phyloP scores from a whole-genome alignment of 2,888 invertebrate species.

The Athetis lepigone region DNA sequence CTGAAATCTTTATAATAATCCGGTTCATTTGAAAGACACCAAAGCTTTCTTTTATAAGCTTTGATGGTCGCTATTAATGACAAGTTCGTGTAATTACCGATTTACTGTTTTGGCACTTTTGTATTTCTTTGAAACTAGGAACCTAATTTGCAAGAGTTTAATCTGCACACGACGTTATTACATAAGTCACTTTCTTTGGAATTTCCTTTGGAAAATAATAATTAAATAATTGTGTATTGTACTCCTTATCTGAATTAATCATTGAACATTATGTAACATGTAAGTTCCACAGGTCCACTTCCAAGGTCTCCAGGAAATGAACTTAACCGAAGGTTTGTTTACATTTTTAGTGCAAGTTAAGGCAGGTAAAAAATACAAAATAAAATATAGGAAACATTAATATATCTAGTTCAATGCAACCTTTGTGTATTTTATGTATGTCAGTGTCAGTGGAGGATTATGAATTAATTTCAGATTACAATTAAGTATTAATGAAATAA shows the following conservation, averaged over 20 bases:
- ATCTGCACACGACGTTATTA: conserved; percentile 2
- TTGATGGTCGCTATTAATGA: conserved; percentile 10
- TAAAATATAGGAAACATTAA: too few species aligned
- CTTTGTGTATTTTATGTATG: neutral
- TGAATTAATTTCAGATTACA: conserved; percentile 17
- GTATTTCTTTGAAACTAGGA: conserved; percentile 15
- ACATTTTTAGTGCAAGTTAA: conserved; percentile 31
- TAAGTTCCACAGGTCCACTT: conserved; percentile 35
- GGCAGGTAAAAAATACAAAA: conserved; percentile 15
- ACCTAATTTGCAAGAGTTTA: conserved; percentile 4
- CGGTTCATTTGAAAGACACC: conserved; percentile 13
- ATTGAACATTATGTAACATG: conserved; percentile 25
- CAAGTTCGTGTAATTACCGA: conserved; percentile 15
- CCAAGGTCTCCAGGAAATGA: conserved; percentile 27
- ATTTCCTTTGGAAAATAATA: too few species aligned
- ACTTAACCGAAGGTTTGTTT: conserved; percentile 24
- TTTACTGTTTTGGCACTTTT: conserved; percentile 7
- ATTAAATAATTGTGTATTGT: conserved; percentile 7
- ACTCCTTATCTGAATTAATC: conserved; percentile 6
- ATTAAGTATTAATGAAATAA: conserved; percentile 3
- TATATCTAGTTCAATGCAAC: conserved; percentile 13
- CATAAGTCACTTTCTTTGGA: neutral
- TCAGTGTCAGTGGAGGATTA: conserved; percentile 11
- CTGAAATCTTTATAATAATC: conserved; percentile 8
- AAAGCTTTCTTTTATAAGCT: conserved; percentile 40